Evolutionary conservation across 2,797 vertebrate genomes (phyloP).

Genomic region (Buphagus erythrorhynchus): DNA sequence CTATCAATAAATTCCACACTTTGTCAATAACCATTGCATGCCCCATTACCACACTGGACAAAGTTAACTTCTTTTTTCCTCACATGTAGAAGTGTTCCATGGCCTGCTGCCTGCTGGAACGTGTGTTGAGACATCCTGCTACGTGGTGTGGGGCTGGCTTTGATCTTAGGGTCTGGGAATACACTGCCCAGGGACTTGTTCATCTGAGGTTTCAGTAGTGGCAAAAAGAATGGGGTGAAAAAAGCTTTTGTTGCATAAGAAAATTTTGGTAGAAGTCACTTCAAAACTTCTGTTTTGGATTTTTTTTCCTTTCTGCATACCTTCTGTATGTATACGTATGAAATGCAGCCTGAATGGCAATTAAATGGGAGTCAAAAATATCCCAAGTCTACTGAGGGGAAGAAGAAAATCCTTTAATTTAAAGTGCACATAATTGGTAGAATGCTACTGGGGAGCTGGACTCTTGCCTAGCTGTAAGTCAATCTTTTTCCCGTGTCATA

Average conservation of each 20-base stretch:
- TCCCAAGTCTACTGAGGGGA: neutral
- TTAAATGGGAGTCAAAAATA: neutral
- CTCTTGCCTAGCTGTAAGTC: neutral
- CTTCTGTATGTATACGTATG: accelerated
- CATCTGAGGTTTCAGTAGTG: neutral
- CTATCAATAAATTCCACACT: neutral
- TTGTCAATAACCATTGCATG: neutral
- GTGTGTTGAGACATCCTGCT: neutral
- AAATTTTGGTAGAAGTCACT: neutral
- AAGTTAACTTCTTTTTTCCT: neutral
- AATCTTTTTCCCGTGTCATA: neutral
- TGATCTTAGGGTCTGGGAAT: neutral
- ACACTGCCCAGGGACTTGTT: neutral
- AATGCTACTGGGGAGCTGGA: neutral
- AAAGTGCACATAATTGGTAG: neutral
- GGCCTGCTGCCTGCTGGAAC: slow-evolving; percentile 26
- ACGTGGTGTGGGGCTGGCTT: neutral
- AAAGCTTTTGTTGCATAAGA: neutral
- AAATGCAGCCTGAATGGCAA: neutral
- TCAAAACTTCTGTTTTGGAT: neutral
- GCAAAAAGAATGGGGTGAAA: neutral
- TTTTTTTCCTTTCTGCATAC: neutral
- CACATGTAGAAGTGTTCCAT: neutral
- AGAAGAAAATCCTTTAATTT: neutral
- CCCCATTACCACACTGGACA: neutral